phyloP scores from a whole-genome alignment of 2,113 vertebrate genomes.

The Apteryx owenii region DNA sequence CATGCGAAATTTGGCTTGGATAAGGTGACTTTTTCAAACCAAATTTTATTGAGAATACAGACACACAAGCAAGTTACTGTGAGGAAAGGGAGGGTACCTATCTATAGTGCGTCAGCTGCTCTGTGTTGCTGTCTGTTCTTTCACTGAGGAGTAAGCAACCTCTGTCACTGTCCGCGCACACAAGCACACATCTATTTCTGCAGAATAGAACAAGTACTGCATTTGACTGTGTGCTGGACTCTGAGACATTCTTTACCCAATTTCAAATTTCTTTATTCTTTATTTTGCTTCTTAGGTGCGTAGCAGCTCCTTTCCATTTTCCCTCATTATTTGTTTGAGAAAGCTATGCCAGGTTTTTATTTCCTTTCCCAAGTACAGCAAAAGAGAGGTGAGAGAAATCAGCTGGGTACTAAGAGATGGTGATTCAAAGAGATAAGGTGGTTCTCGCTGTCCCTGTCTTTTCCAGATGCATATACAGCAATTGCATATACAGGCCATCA shows the following conservation, averaged over 20 bases:
- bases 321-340: background rate
- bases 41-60: background rate
- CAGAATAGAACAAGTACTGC: background rate
- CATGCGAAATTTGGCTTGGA: background rate
- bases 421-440: background rate
- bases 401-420: background rate
- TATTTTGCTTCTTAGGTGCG: background rate
- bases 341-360: background rate
- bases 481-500: background rate
- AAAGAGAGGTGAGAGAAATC: constrained; percentile 9
- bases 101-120: background rate
- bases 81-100: background rate
- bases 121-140: background rate
- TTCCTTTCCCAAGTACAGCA: background rate
- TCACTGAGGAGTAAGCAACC: background rate
- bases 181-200: background rate
- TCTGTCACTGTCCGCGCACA: background rate
- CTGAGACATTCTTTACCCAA: background rate
- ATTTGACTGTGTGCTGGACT: background rate
- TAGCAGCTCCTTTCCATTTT: background rate
- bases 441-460: background rate
- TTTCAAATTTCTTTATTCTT: background rate
- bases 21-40: background rate
- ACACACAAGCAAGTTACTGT: background rate
- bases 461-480: background rate